phyloP scores from a whole-genome alignment of 2,888 invertebrate species.

The Dicycla oo region DNA sequence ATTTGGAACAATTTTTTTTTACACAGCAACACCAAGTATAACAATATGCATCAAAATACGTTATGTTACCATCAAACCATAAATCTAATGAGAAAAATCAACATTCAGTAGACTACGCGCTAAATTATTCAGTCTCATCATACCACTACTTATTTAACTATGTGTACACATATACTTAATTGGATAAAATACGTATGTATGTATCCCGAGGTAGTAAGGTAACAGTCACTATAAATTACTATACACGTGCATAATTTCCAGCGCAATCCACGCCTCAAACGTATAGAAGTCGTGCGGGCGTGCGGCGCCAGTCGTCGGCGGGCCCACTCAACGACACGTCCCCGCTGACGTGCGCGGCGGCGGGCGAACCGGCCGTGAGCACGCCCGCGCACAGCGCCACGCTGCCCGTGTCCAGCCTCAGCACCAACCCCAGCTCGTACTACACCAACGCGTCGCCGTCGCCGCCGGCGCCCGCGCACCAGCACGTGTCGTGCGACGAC shows the following conservation, averaged over 20 bases:
- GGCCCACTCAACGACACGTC: slow-evolving; percentile 91
- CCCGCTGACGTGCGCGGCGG: slow-evolving; percentile 81
- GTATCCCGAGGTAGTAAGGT: slow-evolving; percentile 14
- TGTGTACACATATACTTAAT: too few relatives aligned
- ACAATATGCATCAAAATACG: slow-evolving; percentile 17
- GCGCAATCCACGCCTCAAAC: slow-evolving; percentile 92
- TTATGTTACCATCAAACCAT: slow-evolving; percentile 17
- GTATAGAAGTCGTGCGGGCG: slow-evolving; percentile 90
- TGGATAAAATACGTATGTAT: too few relatives aligned
- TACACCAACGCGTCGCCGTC: slow-evolving; percentile 91
- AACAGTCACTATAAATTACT: slow-evolving; percentile 33
- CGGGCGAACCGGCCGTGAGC: slow-evolving; percentile 84
- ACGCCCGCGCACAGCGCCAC: slow-evolving; percentile 88
- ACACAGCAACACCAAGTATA: slow-evolving; percentile 12
- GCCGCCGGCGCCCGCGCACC: slow-evolving; percentile 87
- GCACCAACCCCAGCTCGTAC: slow-evolving; percentile 90
- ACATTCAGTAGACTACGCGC: background rate
- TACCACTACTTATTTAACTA: slow-evolving; percentile 17
- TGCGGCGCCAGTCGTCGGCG: slow-evolving; percentile 91
- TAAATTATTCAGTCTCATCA: slow-evolving; percentile 38
- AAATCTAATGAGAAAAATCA: background rate
- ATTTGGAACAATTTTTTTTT: slow-evolving; percentile 4
- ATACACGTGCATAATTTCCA: slow-evolving; percentile 77
- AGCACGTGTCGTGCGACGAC: slow-evolving; percentile 87
- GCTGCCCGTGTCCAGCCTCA: slow-evolving; percentile 89